Base-by-base conservation (phyloP, 2,113 vertebrate genomes). In the Aythya baeri region DNA sequence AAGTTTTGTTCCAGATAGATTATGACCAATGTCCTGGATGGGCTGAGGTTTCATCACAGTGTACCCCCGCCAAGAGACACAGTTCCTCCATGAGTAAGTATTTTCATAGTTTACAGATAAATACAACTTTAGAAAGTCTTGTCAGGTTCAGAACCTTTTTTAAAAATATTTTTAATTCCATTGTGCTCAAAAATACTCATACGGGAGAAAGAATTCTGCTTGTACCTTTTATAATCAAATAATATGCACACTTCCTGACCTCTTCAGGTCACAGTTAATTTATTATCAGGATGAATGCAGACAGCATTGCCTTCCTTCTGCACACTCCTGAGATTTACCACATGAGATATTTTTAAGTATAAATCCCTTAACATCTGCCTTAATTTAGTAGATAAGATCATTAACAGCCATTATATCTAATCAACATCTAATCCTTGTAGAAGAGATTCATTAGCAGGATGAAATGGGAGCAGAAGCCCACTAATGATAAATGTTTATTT, bases 321-420 rank as follows among this genome's bases (percentile, higher is more conserved):
- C 63, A 52, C 76, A 38, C 94, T 97, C 94, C 96, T 97, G 97
- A 98, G 98, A 97, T 97, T 98, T 97, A 97, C 96, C 96, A 97
- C 96, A 97, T 90, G 93, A 98, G 89, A 74, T 98, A 92, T 97
- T 97, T 98, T 97, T 98, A 97, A 97, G 90, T 96, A 95, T 94
- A 98, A 98, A 91, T 98, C 97, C 98, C 98, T 97, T 97, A 98
- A 97, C 98, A 98, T 98, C 98, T 98, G 98, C 97, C 97, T 98
- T 98, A 97, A 98, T 98, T 98, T 98, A 94, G 97, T 98, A 97
- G 95, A 98, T 97, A 96, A 93, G 88, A 98, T 98, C 98, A 98
- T 98, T 98, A 98, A 96, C 91, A 97, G 96, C 96, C 94, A 98
- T 98, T 98, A 98, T 97, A 97, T 95, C 96, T 98, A 98, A 98